A percentile compares a stretch with the other conserved stretches of the same genome.
These are phyloP conservation scores for Nysson spinosus DNA, from an alignment of 2,888 invertebrate species.

Conservation along the genomic window DNA sequence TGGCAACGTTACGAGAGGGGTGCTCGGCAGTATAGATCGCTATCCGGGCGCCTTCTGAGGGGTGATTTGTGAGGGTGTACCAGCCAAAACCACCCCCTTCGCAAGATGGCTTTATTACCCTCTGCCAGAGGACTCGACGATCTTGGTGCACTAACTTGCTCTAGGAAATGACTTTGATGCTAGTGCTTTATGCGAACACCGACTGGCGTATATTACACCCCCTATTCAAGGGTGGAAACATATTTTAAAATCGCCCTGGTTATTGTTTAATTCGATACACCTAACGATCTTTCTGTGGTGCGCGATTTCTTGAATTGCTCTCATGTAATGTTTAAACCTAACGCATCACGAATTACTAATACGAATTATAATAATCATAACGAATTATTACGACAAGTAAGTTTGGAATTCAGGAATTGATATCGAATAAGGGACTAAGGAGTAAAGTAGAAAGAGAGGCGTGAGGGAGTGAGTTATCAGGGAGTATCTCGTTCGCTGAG, in stretches of 20 bases:
- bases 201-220: background rate
- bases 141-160: slow-evolving; percentile 68
- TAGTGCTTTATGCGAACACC: slow-evolving; percentile 31
- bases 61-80: slow-evolving; percentile 60
- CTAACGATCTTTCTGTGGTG: no score
- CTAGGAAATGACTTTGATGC: slow-evolving; percentile 68
- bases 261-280: no score
- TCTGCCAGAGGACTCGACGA: slow-evolving; percentile 67
- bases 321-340: no score
- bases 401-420: no score
- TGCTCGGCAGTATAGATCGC: slow-evolving; percentile 66
- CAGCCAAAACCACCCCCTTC: slow-evolving; percentile 59
- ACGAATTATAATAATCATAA: no score
- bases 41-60: slow-evolving; percentile 64
- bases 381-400: no score
- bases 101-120: slow-evolving; percentile 77
- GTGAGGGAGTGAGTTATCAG: slow-evolving; percentile 57
- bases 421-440: no score
- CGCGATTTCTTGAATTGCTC: no score
- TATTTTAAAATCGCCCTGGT: no score
- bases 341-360: no score
- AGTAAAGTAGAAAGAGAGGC: slow-evolving; percentile 23
- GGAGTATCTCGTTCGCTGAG: slow-evolving; percentile 63
- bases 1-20: slow-evolving; percentile 65
- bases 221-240: no score